These are phyloP conservation scores for Heterotis niloticus DNA, from an alignment of 2,113 vertebrate genomes.

Conservation along the genomic window DNA sequence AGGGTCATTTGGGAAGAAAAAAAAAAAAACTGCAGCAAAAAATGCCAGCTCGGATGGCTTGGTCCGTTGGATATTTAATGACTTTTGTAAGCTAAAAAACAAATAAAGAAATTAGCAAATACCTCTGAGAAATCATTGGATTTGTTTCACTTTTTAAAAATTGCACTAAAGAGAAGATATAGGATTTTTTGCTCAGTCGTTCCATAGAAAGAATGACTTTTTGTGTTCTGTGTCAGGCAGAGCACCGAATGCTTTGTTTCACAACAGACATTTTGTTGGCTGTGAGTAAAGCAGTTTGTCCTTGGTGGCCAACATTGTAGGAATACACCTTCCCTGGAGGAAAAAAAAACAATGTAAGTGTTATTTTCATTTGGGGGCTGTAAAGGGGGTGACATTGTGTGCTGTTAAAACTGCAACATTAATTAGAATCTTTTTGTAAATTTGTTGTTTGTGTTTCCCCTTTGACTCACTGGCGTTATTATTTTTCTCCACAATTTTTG, in stretches of 20 bases:
- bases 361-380: constrained; percentile 56
- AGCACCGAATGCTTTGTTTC: constrained; percentile 71
- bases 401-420: constrained; percentile 66
- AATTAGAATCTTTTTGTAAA: constrained; percentile 65
- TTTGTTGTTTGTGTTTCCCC: constrained; percentile 66
- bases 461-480: constrained; percentile 68
- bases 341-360: constrained; percentile 72
- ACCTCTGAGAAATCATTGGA: constrained; percentile 68
- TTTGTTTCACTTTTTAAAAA: constrained; percentile 69
- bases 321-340: constrained; percentile 69
- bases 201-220: constrained; percentile 60
- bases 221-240: constrained; percentile 37
- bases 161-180: constrained; percentile 76
- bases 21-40: constrained; percentile 49
- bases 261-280: constrained; percentile 69
- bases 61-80: constrained; percentile 60
- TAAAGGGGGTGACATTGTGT: constrained; percentile 53
- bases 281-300: constrained; percentile 66
- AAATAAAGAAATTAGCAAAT: constrained; percentile 54
- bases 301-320: constrained; percentile 59
- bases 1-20: constrained; percentile 59
- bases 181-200: constrained; percentile 58
- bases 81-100: constrained; percentile 51
- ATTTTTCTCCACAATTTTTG: constrained; percentile 63
- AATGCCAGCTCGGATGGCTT: constrained; percentile 21